Base-by-base conservation (phyloP, 2,797 vertebrate genomes). In the Poeciliopsis presidionis region DNA sequence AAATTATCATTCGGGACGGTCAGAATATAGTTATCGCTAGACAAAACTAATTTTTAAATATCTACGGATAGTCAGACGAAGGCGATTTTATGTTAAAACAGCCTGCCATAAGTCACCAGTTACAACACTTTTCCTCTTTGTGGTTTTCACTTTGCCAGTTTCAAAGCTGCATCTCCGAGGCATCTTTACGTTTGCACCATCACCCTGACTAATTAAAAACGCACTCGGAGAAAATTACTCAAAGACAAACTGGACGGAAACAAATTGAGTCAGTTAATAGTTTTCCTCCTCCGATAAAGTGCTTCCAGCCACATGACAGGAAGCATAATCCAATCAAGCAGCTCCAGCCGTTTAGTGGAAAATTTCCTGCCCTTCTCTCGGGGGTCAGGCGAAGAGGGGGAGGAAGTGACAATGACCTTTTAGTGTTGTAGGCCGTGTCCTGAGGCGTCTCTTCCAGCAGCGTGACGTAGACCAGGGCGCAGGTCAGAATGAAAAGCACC, bases 381-480 rank as follows among this genome's bases (percentile, higher is more conserved):
- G 47, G 22, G 22, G 30, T 71, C 33, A 55, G 73, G 12, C 46
- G 16, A 16, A 45, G 59, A 81, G n/a, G 45, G 9, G 0, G 20
- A 78, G 72, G 72, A 87, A 74, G 61, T 39, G 41, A 73, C 11
- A 80, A 93, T 90, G 88, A 99, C 98, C 98, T 97, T 92, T 99
- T 99, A 12, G 97, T 97, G 87, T 99, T 99, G 92, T 97, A 99
- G 78, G 98, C 95, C 0, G 98, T 99, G 88, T 99, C 97, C 82
- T 97, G 98, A 0, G 98, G 98, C 0, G 98, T 99, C 91, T 99
- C 98, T 79, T 99, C 98, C 91, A 99, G 92, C 80, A 99, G 92
- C 0, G 98, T 99, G 86, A 99, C 97, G 18, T 99, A 99, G 86
- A 97, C 98, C 71, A 99, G 91, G 0, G 96, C 96, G 72, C 98